Evolutionary conservation across 2,888 invertebrate genomes (phyloP).

Genomic region (Drosophila sordidapex): DNA sequence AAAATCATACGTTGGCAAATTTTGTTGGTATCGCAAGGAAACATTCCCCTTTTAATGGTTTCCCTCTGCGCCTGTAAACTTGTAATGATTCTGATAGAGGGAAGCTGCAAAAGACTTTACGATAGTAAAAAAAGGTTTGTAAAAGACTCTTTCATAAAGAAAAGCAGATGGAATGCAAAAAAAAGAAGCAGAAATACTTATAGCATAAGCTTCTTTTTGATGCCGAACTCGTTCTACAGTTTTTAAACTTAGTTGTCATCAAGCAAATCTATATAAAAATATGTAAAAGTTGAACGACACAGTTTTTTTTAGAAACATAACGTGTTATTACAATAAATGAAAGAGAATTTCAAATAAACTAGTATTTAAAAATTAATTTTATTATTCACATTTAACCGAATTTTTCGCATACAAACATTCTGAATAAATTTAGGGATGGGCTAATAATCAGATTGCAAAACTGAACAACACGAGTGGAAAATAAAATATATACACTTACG

Average conservation of each 20-base stretch:
- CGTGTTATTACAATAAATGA: neutral
- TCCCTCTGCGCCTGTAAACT: neutral
- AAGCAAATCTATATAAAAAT: neutral
- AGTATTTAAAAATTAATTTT: neutral
- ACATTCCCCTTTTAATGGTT: neutral
- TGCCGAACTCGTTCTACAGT: neutral
- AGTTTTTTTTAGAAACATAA: neutral
- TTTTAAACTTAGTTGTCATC: neutral
- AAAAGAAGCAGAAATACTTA: neutral
- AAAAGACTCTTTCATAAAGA: neutral
- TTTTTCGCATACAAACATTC: neutral
- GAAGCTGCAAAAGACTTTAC: neutral
- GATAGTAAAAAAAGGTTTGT: neutral
- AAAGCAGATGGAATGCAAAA: neutral
- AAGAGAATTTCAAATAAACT: neutral
- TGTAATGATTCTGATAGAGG: neutral
- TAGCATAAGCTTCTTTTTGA: neutral
- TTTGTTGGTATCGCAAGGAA: neutral
- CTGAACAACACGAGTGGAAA: conserved; percentile 2
- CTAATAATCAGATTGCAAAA: conserved; percentile 33
- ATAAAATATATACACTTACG: neutral
- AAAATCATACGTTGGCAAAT: neutral
- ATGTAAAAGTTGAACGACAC: neutral
- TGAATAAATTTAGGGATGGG: conserved; percentile 1
- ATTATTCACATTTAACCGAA: neutral